These are phyloP conservation scores for Babyrousa celebensis DNA, from an alignment of 2,797 vertebrate genomes.

Conservation along the genomic window DNA sequence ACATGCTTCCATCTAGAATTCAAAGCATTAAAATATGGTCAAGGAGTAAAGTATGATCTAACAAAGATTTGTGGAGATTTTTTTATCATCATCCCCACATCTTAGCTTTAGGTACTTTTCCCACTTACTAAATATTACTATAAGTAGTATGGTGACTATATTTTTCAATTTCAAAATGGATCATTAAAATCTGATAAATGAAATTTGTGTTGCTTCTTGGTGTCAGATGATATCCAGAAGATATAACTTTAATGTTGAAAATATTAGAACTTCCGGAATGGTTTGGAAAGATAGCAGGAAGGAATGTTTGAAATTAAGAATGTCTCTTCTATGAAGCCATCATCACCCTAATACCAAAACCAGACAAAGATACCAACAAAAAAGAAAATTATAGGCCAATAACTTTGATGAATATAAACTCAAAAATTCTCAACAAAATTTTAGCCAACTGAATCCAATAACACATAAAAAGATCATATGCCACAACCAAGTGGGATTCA, in stretches of 20 bases:
- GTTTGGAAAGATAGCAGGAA: background rate
- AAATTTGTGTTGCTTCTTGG: background rate
- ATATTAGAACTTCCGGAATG: background rate
- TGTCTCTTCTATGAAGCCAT: background rate
- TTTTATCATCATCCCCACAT: background rate
- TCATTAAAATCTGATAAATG: background rate
- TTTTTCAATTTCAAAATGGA: constrained; percentile 31
- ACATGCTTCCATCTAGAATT: background rate
- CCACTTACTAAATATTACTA: background rate
- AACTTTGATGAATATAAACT: no score
- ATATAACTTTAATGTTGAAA: background rate
- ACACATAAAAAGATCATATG: no score
- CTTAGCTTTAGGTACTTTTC: background rate
- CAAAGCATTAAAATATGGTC: constrained; percentile 3
- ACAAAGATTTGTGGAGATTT: background rate
- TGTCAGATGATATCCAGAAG: background rate
- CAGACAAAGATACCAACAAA: no score
- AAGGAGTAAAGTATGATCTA: background rate
- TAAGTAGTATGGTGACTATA: constrained; percentile 9
- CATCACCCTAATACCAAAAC: no score
- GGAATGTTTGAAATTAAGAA: constrained; percentile 9
- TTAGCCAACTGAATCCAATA: no score
- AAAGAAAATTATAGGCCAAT: no score
- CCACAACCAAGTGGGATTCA: no score
- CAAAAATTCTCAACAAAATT: no score